Evolutionary conservation across 2,797 vertebrate species (phyloP), one percentile per base, ranked within the genome.

Genomic region (Notolabrus celidotus): DNA sequence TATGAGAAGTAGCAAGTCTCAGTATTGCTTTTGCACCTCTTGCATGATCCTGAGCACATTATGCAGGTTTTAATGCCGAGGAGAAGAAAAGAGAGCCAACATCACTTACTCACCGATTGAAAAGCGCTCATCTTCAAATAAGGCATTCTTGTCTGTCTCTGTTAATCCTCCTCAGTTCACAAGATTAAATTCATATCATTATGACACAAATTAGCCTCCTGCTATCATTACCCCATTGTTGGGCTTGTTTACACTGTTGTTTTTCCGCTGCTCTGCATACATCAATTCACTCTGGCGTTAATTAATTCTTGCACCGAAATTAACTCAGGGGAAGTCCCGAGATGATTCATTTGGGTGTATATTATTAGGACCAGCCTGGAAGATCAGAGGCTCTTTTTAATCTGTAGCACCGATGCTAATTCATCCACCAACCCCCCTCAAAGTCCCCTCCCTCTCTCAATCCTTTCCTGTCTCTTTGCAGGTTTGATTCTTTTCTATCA

Each of bases 351-450:
- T 90, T 86, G 70, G 56, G 69, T 57, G 88, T 88, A 80, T 89
- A 88, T 91, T 83, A 93, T 92, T 88, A 91, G 71, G 82, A 84
- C 80, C 82, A 63, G 83, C 87, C 80, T 51, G 66, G 57, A 84
- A 92, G 89, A 93, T 93, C 90, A 88, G 83, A 92, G 73, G 75
- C 71, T 83, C 62, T 77, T 84, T 92, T 89, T 82, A 82, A 86
- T 90, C 76, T 67, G 62, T 51, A 60, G 79, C 76, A 69, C 72
- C 63, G 42, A 80, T 86, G 82, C 81, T 88, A 87, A 90, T 90
- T 88, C 80, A 76, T 61, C 84, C 34, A 58, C 49, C 68, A 38
- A 8, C 57, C 46, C 19, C 15, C 16, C n/a, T 7, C 50, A n/a
- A n/a, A n/a, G n/a, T n/a, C n/a, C n/a, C 73, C 56, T 63, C 50